Evolutionary conservation across 2,113 vertebrate genomes (phyloP).

Genomic region (Lepidothrix coronata): DNA sequence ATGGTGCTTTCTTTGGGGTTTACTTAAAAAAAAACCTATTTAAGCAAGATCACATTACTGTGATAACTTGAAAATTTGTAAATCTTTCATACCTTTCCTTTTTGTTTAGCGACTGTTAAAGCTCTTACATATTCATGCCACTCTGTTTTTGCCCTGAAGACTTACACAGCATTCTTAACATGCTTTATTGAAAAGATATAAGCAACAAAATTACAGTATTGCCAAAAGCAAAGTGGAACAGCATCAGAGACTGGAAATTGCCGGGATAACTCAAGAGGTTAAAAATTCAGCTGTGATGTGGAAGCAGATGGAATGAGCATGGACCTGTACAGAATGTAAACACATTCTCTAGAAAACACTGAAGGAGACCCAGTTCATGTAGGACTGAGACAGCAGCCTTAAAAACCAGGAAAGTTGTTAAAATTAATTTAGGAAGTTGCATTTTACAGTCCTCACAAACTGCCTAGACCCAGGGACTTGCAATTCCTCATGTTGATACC

Average conservation of each 20-base stretch:
- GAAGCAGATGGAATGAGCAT: not conserved
- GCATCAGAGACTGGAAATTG: not conserved
- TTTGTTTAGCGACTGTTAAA: not conserved
- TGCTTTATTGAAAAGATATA: not conserved
- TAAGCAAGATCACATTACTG: not conserved
- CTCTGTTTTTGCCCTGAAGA: not conserved
- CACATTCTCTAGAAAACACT: not conserved
- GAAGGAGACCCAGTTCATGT: rapidly evolving
- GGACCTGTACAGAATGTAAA: not conserved
- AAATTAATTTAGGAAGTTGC: not conserved
- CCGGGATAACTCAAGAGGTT: not conserved
- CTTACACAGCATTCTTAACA: not conserved
- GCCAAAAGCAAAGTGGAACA: not conserved
- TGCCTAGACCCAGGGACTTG: not conserved
- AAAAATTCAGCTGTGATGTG: not conserved
- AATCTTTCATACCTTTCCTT: not conserved
- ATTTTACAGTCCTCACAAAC: not conserved
- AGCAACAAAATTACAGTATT: not conserved
- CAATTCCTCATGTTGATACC: not conserved
- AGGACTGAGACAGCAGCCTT: rapidly evolving
- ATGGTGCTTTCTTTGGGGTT: not conserved
- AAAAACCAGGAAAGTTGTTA: not conserved
- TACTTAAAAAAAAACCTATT: not conserved
- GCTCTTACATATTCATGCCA: not conserved
- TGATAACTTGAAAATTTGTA: not conserved